These are phyloP conservation scores for Glareola pratincola DNA, from an alignment of 2,113 vertebrate species.

Conservation along the genomic window DNA sequence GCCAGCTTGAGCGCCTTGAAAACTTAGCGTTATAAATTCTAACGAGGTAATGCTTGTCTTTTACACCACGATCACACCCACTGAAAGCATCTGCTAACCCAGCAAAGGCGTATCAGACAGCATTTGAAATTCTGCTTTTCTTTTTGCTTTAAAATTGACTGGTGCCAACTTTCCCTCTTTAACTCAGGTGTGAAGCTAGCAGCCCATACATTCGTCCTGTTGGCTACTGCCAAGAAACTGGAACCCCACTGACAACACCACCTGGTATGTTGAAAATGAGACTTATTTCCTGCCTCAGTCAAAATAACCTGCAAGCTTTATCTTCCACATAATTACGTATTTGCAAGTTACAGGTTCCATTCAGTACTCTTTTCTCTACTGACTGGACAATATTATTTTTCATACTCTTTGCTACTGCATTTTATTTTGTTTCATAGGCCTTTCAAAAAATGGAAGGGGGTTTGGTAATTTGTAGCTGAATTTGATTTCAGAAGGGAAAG, in stretches of 20 bases:
- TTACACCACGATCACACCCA: background rate
- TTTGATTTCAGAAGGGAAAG: background rate
- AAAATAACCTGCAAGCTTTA: background rate
- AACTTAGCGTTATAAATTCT: background rate
- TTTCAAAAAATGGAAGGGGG: background rate
- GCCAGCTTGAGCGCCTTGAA: background rate
- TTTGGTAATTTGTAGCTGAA: background rate
- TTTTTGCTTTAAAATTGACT: background rate
- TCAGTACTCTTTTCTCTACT: background rate
- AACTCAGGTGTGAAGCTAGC: slow-evolving; percentile 88
- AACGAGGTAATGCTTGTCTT: background rate
- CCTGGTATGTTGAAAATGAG: slow-evolving; percentile 77
- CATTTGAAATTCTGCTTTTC: slow-evolving; percentile 1
- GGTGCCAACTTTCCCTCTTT: slow-evolving; percentile 22
- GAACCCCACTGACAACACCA: slow-evolving; percentile 82
- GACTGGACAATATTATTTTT: background rate
- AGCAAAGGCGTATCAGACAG: background rate
- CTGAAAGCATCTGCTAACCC: slow-evolving; percentile 43
- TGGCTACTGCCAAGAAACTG: slow-evolving; percentile 85
- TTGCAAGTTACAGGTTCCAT: background rate
- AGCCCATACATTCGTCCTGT: slow-evolving; percentile 90
- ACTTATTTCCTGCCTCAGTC: background rate
- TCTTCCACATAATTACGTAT: background rate
- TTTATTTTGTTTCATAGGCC: background rate
- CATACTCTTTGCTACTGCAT: background rate